These are phyloP conservation scores for Oeneis ivallda DNA, from an alignment of 2,888 invertebrate genomes.

Conservation along the genomic window DNA sequence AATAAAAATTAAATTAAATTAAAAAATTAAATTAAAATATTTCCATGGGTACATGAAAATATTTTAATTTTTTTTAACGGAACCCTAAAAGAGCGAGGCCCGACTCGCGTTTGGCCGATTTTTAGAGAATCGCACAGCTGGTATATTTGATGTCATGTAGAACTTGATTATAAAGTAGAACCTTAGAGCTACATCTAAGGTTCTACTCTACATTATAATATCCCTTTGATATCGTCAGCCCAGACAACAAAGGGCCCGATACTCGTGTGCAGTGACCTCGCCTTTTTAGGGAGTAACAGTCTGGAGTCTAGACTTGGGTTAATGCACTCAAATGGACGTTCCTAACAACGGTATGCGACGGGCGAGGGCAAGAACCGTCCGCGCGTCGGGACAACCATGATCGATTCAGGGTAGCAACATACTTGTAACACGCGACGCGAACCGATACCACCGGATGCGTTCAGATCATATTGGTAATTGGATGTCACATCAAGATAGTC, in stretches of 20 bases:
- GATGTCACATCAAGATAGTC: no score
- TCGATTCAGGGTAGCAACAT: background rate
- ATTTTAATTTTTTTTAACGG: no score
- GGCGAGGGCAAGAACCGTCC: constrained; percentile 31
- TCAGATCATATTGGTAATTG: no score
- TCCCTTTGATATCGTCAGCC: constrained; percentile 6
- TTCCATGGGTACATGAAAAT: no score
- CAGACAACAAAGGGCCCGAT: constrained; percentile 35
- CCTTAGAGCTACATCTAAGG: background rate
- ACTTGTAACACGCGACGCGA: background rate
- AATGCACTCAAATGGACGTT: constrained; percentile 31
- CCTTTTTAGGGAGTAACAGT: constrained; percentile 28
- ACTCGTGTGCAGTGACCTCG: constrained; percentile 21
- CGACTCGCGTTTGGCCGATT: no score
- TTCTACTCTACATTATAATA: background rate
- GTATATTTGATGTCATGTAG: no score
- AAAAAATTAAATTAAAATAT: no score
- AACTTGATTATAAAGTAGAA: no score
- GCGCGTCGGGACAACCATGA: constrained; percentile 31
- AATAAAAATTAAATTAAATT: no score
- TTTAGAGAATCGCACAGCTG: no score
- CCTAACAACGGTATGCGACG: background rate
- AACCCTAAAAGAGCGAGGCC: no score
- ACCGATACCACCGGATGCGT: no score
- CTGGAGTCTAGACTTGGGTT: constrained; percentile 39